Conservation (phyloP, 2,888 invertebrate genomes). For the Macroteleia sp. region DNA sequence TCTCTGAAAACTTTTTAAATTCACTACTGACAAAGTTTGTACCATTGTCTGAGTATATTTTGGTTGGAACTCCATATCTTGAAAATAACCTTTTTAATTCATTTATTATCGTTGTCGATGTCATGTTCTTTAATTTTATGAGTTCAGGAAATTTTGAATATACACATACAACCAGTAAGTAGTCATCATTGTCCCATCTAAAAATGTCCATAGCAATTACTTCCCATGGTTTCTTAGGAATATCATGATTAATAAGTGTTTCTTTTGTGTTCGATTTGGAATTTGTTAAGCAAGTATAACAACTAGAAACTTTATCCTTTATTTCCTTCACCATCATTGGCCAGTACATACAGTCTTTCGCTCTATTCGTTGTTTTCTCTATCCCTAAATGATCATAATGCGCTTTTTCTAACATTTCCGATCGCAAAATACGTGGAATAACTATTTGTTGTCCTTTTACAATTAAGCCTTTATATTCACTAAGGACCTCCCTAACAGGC, state of each 20-base stretch:
- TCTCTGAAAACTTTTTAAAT: conserved; percentile 31
- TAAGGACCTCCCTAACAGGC: conserved; percentile 8
- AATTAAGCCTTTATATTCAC: conserved; percentile 22
- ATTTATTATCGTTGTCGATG: conserved; percentile 57
- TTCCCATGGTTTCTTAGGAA: conserved; percentile 66
- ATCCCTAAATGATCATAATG: conserved; percentile 33
- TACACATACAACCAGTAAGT: conserved; percentile 66
- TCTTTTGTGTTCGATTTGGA: conserved; percentile 61
- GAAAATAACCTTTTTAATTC: conserved; percentile 66
- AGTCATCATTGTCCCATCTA: conserved; percentile 55
- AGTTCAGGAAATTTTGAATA: conserved; percentile 71
- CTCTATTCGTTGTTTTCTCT: conserved; percentile 51
- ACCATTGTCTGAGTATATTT: conserved; percentile 65
- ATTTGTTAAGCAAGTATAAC: conserved; percentile 47
- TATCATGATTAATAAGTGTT: conserved; percentile 57
- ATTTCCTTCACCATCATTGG: conserved; percentile 54
- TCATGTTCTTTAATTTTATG: conserved; percentile 51
- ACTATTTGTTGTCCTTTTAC: conserved; percentile 45
- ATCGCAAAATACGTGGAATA: conserved; percentile 38
- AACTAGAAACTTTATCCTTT: conserved; percentile 62
- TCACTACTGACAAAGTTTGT: conserved; percentile 55
- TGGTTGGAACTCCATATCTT: conserved; percentile 61
- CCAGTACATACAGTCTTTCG: conserved; percentile 52
- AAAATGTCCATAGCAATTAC: conserved; percentile 66
- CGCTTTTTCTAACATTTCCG: conserved; percentile 40